Conservation (phyloP, 1,140 invertebrate genomes). For the Apocrypta bakeri region DNA sequence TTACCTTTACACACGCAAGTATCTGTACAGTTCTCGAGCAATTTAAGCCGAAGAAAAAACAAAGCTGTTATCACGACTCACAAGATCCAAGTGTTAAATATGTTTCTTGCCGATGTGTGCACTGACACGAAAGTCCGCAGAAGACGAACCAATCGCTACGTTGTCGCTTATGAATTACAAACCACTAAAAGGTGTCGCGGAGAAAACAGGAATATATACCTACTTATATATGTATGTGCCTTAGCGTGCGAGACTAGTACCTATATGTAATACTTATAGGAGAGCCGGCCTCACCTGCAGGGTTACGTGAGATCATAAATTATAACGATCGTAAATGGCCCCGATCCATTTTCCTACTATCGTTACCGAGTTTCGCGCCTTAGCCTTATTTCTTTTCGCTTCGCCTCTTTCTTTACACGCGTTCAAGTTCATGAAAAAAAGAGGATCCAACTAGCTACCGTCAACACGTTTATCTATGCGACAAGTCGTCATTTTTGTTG, state of each 20-base stretch:
- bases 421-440: too few relatives aligned
- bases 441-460: too few relatives aligned
- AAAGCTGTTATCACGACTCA: too few relatives aligned
- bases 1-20: too few relatives aligned
- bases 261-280: conserved; percentile 14
- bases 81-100: not conserved
- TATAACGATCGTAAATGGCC: conserved; percentile 55
- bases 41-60: too few relatives aligned
- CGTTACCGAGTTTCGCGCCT: conserved; percentile 1
- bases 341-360: conserved; percentile 56
- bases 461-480: too few relatives aligned
- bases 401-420: too few relatives aligned
- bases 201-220: not conserved
- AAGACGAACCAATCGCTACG: not conserved
- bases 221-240: not conserved
- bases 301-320: conserved; percentile 55
- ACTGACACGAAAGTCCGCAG: not conserved
- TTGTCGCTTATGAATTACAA: not conserved
- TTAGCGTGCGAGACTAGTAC: conserved; percentile 4
- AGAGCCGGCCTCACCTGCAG: conserved; percentile 48
- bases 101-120: not conserved
- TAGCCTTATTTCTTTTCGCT: not conserved
- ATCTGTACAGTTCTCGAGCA: too few relatives aligned
- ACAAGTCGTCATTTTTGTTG: too few relatives aligned
- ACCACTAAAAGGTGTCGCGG: not conserved